Evolutionary conservation across 2,113 vertebrate species (phyloP), one percentile per base, ranked within the genome.

Genomic region (Callopanchax toddi): DNA sequence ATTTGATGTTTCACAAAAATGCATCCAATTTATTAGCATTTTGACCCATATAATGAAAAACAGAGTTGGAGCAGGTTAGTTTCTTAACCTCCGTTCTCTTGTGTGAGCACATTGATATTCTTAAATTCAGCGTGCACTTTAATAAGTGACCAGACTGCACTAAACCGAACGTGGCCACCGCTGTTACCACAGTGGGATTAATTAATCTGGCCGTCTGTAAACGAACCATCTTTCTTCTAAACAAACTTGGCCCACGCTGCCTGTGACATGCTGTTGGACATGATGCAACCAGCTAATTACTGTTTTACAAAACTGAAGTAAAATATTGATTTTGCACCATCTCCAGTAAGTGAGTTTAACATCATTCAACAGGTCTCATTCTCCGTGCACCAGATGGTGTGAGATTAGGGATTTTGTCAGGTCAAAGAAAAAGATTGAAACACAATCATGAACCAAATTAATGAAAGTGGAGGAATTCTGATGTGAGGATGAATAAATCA

Each of bases 301-400:
- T 5, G 21, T 58, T 79, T 65, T 20, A 62, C 43, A n/a, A 17
- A 43, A 9, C 9, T 8, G 5, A 32, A 64, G 18, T 71, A 43
- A 62, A 84, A 76, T 69, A 71, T 50, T 45, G 55, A 68, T 60
- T 53, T 37, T 59, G 29, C 68, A 58, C 16, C 32, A 34, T 34
- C 44, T 68, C 62, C 54, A 46, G 26, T 48, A 71, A 82, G 78
- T 13, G 29, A 69, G 50, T 49, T 67, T 54, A 23, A 71, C 63
- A n/a, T n/a, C n/a, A n/a, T n/a, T n/a, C n/a, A 67, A 48, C 9
- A 34, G 64, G 76, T 50, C 49, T 22, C 51, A 21, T 62, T 53
- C 59, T 21, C 61, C 57, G 60, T 49, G 11, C 48, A 74, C 16
- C 77, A 84, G 83, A 86, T 81, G 85, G 60, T 44, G 49, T 49